phyloP scores from a whole-genome alignment of 2,113 vertebrate genomes.

The Micronycteris hirsuta region DNA sequence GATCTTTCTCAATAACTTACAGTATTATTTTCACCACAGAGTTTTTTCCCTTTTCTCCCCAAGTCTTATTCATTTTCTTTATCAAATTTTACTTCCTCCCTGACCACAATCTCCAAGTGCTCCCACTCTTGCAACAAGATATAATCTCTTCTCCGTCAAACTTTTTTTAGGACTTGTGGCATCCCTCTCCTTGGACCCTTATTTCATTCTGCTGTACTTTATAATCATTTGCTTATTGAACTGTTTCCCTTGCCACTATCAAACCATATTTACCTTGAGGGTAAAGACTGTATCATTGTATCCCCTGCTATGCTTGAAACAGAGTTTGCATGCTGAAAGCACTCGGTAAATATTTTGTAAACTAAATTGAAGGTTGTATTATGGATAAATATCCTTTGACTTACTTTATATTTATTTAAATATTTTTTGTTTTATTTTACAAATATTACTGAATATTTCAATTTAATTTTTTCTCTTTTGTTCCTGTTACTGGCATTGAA shows the following conservation, averaged over 20 bases:
- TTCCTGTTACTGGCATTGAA: background rate
- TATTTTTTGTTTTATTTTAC: constrained; percentile 23
- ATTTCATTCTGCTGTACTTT: background rate
- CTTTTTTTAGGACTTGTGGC: background rate
- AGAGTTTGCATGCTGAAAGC: background rate
- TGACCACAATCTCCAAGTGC: background rate
- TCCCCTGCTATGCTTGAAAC: background rate
- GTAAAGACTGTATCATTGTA: background rate
- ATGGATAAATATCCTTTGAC: background rate
- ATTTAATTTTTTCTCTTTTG: background rate
- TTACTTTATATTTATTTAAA: background rate
- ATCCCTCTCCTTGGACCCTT: background rate
- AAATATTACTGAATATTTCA: background rate
- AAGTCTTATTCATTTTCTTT: background rate
- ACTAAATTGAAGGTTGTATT: background rate
- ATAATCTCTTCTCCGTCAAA: background rate
- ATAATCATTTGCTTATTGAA: background rate
- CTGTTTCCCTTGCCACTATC: background rate
- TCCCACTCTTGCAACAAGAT: background rate
- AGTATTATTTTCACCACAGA: background rate
- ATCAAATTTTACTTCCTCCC: background rate
- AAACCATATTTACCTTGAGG: background rate
- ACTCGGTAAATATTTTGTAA: background rate
- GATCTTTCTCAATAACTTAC: background rate
- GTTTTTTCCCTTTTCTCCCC: background rate